A percentile compares a stretch with the other conserved stretches of the same genome.
Conservation (phyloP, 2,888 invertebrate genomes). For the Brachypalpus laphriformis region DNA sequence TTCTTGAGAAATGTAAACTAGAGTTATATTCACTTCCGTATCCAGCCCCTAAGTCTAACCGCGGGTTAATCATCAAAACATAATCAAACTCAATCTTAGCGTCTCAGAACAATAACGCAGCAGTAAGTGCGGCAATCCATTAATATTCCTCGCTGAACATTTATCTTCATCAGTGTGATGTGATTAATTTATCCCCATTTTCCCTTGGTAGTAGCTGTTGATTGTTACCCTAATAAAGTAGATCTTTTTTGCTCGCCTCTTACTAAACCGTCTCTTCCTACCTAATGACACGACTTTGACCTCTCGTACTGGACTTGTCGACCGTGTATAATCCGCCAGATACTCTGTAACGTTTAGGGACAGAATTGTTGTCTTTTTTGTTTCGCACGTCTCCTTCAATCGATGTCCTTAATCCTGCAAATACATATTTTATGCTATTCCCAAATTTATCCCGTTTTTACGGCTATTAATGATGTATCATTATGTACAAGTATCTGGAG, state of each 20-base stretch:
- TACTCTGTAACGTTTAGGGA: neutral
- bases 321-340: neutral
- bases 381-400: neutral
- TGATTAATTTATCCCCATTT: conserved; percentile 18
- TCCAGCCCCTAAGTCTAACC: neutral
- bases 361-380: neutral
- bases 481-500: neutral
- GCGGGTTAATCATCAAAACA: conserved; percentile 1
- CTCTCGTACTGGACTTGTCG: neutral
- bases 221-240: neutral
- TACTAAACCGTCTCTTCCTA: neutral
- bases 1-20: neutral
- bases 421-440: conserved; percentile 3
- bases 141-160: conserved; percentile 6
- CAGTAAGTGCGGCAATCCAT: neutral
- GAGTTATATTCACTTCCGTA: too few species aligned
- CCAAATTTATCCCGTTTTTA: neutral
- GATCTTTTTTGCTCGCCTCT: neutral
- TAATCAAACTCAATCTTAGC: conserved; percentile 1
- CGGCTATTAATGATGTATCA: neutral
- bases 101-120: neutral
- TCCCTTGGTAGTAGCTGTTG: neutral
- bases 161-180: conserved; percentile 10
- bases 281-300: neutral
- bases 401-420: neutral